A percentile compares a stretch with the other conserved stretches of the same genome.
Conservation (phyloP, 2,888 invertebrate genomes). For the Polymixis lichenea region DNA sequence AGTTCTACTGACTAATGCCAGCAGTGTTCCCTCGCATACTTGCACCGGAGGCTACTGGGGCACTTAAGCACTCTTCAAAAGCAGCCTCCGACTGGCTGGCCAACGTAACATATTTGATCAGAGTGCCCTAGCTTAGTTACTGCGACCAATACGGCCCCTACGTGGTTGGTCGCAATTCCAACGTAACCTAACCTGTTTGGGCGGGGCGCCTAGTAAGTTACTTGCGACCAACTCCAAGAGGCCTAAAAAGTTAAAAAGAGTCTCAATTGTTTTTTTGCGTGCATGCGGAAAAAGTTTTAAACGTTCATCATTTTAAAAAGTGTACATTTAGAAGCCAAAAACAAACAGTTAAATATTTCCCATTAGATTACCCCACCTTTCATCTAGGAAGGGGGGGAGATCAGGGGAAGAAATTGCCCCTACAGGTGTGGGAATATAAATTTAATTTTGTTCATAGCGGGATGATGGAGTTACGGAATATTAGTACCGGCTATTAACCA, state of each 20-base stretch:
- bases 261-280: too few relatives aligned
- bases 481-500: conserved; percentile 43
- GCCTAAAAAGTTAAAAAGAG: background rate
- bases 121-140: too few relatives aligned
- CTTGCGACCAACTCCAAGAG: background rate
- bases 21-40: too few relatives aligned
- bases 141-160: too few relatives aligned
- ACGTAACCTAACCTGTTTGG: background rate
- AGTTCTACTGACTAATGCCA: too few relatives aligned
- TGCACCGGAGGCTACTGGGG: too few relatives aligned
- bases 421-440: conserved; percentile 12
- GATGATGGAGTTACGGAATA: conserved; percentile 35
- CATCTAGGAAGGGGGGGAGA: background rate
- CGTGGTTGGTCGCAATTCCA: too few relatives aligned
- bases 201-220: background rate
- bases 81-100: too few relatives aligned
- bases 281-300: background rate
- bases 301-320: background rate
- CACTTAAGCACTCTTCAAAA: too few relatives aligned
- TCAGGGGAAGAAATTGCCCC: background rate
- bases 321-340: background rate
- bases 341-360: background rate
- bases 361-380: conserved; percentile 39
- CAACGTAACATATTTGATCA: too few relatives aligned
- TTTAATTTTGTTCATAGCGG: conserved; percentile 44